Evolutionary conservation across 2,888 invertebrate genomes (phyloP).

Genomic region (Cabera pusaria): DNA sequence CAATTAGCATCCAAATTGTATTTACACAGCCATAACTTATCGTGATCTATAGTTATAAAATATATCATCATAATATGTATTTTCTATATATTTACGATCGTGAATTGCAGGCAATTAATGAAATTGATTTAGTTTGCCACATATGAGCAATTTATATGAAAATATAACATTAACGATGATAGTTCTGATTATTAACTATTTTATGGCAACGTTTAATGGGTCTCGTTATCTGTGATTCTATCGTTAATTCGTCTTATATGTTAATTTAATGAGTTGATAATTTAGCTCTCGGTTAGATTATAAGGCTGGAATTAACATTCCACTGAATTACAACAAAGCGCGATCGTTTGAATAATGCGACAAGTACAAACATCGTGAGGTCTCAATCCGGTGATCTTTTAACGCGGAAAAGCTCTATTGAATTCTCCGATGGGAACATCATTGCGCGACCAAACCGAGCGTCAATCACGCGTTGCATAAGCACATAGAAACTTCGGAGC

Average conservation of each 20-base stretch:
- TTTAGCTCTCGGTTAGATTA: slow-evolving; percentile 21
- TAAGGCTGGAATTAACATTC: slow-evolving; percentile 18
- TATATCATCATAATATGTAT: slow-evolving; percentile 26
- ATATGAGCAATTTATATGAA: slow-evolving; percentile 25
- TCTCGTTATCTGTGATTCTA: slow-evolving; percentile 33
- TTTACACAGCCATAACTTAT: slow-evolving; percentile 26
- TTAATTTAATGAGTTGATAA: slow-evolving; percentile 31
- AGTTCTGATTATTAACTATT: slow-evolving; percentile 33
- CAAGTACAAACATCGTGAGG: slow-evolving; percentile 56
- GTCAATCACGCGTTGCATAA: slow-evolving; percentile 73
- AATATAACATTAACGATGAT: slow-evolving; percentile 22
- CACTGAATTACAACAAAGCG: slow-evolving; percentile 18
- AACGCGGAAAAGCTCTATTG: slow-evolving; percentile 60
- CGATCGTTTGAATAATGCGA: slow-evolving; percentile 45
- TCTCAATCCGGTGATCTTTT: slow-evolving; percentile 66
- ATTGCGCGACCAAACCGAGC: slow-evolving; percentile 58
- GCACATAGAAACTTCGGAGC: slow-evolving; percentile 53
- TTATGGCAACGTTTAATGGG: slow-evolving; percentile 29
- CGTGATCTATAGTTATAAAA: slow-evolving; percentile 24
- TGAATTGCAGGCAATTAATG: slow-evolving; percentile 33
- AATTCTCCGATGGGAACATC: slow-evolving; percentile 60
- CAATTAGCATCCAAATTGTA: slow-evolving; percentile 30
- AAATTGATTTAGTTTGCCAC: slow-evolving; percentile 23
- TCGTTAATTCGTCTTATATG: slow-evolving; percentile 35
- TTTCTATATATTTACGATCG: slow-evolving; percentile 17